phyloP scores from a whole-genome alignment of 2,797 vertebrate species.

The Sylvia borin region DNA sequence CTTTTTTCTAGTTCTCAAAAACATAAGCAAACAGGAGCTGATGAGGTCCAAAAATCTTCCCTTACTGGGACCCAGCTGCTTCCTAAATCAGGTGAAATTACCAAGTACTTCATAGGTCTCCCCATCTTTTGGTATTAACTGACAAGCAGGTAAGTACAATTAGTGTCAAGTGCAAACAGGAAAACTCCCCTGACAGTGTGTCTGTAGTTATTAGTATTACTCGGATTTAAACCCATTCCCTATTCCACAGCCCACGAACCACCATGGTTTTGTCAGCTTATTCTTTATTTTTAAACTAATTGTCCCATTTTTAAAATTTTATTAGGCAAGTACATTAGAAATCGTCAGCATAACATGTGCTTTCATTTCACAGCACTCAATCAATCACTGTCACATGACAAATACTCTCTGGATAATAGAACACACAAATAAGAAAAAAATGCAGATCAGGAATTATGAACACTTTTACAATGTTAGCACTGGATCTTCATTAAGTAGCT shows the following conservation, averaged over 20 bases:
- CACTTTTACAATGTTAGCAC: background rate
- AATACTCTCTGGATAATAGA: background rate
- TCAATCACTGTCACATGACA: background rate
- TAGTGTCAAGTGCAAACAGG: background rate
- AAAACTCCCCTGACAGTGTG: background rate
- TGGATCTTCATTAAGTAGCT: background rate
- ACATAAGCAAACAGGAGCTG: background rate
- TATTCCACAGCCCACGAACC: background rate
- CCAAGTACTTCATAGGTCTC: background rate
- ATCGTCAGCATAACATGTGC: background rate
- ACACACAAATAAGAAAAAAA: background rate
- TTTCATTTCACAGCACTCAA: slow-evolving; percentile 1
- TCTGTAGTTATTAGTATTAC: background rate
- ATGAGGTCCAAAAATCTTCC: background rate
- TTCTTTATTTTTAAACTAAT: background rate
- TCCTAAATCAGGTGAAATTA: background rate
- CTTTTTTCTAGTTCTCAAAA: background rate
- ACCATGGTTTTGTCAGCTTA: background rate
- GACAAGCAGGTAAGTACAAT: background rate
- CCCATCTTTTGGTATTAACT: background rate
- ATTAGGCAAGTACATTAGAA: background rate
- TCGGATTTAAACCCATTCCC: background rate
- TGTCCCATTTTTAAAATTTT: background rate
- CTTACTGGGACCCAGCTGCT: background rate
- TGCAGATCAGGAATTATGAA: background rate